Base-by-base conservation (phyloP, 92 coral and sea anemone genomes). In the Palythoa heliodiscus region DNA sequence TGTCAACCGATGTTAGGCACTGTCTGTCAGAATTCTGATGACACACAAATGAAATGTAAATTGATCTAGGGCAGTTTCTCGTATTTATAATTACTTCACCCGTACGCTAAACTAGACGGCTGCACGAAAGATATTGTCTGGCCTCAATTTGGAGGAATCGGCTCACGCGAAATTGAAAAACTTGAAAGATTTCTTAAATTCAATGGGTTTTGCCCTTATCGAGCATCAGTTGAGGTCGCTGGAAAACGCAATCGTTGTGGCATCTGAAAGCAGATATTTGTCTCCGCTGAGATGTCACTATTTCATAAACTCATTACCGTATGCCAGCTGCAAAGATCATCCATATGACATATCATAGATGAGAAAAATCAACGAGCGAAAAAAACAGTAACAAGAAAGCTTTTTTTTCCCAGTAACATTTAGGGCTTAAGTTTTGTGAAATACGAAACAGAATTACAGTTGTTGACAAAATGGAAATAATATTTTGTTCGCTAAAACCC, bases 181-280 rank as follows among this genome's bases (percentile, higher is more conserved):
- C 13, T 14, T 68, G 10, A 20, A 24, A 40, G 2, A 14, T 22
- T 11, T 22, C 61, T 13, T 23, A 47, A 47, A 6, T 6, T n/a
- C 37, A 39, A 48, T n/a, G 40, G 23, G 58, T 17, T 20, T 80
- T 67, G 35, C 74, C 61, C 66, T 67, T 24, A 47, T 7, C 37
- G 72, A 13, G 61, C n/a, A 14, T 4, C 12, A 55, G 14, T 43
- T 40, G 58, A 67, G n/a, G 70, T 48, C 60, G 52, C n/a, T 43
- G 52, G 61, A 73, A 64, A 80, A 80, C 16, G 20, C 11, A 17
- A 48, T 16, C 84, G 19, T 17, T 22, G 40, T 23, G 74, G 84
- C 40, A 80, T 80, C 47, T 80, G 84, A 80, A 80, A 64, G 60
- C 84, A 80, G 84, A 80, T 80, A 80, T 37, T 66, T 37, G 73